Evolutionary conservation across 2,888 invertebrate genomes (phyloP), one percentile per base, ranked within the genome.

Genomic region (Xestia xanthographa): DNA sequence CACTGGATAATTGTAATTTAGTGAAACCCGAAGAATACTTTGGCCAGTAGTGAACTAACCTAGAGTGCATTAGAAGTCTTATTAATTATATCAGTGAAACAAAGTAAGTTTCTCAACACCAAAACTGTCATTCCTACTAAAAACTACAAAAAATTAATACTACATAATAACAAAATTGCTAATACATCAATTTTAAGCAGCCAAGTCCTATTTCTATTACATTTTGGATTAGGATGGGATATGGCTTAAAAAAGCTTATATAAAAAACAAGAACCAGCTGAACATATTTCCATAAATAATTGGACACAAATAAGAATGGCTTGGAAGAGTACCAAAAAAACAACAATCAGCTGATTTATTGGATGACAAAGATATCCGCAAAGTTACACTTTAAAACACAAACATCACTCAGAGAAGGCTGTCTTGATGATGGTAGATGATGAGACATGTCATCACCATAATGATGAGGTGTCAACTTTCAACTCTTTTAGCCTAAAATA

Each of bases 401-500:
- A 63, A 41, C 8, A 43, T 9, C 11, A 22, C 0, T 22, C 50
- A 22, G 17, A 8, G 26, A 56, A 22, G 1, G n/a, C 14, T 48
- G 12, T 63, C 8, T 14, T 53, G 26, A 53, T 38, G 20, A n/a
- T 63, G 29, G 29, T 41, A 41, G 9, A 41, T 41, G 41, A 22
- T 1, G 0, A 71, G 0, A 63, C 2, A n/a, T 82, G 60, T 38
- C 56, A 75, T 65, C 45, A 67, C n/a, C 41, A 74, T 3, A 58
- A 38, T 83, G 80, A 71, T 83, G 83, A 82, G 69, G 63, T 82
- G 70, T 82, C 80, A 82, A 83, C n/a, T 58, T 63, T 62, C 20
- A 58, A 53, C 5, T n/a, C 0, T 14, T 60, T 11, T 53, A 71
- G 11, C 1, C 0, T 17, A n/a, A n/a, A n/a, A n/a, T n/a, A 50